A percentile compares a stretch with the other conserved stretches of the same genome.
Conservation (phyloP, 2,888 invertebrate genomes). For the Tenthredo mesomela region DNA sequence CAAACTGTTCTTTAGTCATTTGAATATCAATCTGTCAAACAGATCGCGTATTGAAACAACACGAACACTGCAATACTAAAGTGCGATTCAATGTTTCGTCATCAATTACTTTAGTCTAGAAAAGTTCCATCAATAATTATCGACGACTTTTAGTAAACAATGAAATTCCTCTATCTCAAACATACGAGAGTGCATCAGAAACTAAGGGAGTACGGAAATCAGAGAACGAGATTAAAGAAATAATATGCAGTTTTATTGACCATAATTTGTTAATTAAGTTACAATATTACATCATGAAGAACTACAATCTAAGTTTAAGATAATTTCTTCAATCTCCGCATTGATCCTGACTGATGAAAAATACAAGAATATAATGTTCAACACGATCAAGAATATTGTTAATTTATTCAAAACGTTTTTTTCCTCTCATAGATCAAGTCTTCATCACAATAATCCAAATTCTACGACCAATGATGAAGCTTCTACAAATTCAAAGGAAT, state of each 20-base stretch:
- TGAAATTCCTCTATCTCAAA: background rate
- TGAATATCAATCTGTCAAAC: constrained; percentile 43
- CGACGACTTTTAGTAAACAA: background rate
- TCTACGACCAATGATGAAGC: background rate
- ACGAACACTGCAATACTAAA: background rate
- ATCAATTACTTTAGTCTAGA: background rate
- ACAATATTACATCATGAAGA: background rate
- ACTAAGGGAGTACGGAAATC: background rate
- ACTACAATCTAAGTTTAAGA: background rate
- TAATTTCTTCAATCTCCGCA: background rate
- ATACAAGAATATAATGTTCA: background rate
- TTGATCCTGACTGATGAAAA: background rate
- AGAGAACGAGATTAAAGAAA: background rate
- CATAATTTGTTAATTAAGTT: background rate
- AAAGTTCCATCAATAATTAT: background rate
- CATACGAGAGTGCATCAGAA: background rate
- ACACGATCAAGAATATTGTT: background rate
- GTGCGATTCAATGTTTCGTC: background rate
- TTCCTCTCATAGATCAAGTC: background rate
- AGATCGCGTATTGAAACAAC: background rate
- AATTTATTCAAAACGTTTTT: background rate
- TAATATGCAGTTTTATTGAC: background rate
- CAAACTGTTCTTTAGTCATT: constrained; percentile 17
- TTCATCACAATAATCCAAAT: constrained; percentile 40
- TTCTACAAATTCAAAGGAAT: constrained; percentile 82